Evolutionary conservation across 2,797 vertebrate genomes (phyloP).

Genomic region (Vireo griseus): DNA sequence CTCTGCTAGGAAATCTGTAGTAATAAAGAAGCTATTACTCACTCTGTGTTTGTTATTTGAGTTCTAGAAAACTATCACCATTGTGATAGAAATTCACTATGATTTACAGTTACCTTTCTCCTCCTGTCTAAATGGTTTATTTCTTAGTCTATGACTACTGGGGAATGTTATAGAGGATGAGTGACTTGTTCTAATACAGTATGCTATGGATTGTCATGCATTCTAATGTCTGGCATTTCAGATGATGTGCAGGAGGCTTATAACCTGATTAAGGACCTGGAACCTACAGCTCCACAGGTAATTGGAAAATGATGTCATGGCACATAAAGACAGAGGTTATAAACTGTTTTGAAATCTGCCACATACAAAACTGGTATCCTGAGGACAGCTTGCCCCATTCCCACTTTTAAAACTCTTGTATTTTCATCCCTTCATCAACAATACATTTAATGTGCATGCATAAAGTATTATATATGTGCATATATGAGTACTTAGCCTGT

Average conservation of each 20-base stretch:
- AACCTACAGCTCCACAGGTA: constrained; percentile 92
- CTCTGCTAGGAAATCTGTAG: neutral
- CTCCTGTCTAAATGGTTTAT: constrained; percentile 26
- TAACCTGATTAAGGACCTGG: constrained; percentile 93
- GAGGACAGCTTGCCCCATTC: neutral
- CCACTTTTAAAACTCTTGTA: neutral
- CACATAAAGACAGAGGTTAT: neutral
- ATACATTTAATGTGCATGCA: neutral
- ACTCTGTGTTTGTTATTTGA: constrained; percentile 11
- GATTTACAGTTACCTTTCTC: constrained; percentile 8
- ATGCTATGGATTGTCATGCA: neutral
- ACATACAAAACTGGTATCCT: neutral
- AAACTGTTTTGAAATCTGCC: neutral
- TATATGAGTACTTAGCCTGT: neutral
- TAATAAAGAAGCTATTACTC: constrained; percentile 47
- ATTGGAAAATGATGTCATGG: constrained; percentile 11
- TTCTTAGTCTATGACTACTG: neutral
- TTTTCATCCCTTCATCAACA: neutral
- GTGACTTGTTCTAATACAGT: neutral
- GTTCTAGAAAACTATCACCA: neutral
- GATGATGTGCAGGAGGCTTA: constrained; percentile 96
- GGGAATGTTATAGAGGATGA: neutral
- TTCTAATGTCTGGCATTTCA: constrained; percentile 69
- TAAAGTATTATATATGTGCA: neutral
- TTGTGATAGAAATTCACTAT: constrained; percentile 19